Evolutionary conservation across 2,797 vertebrate species (phyloP).

Genomic region (Arctocebus calabarensis): DNA sequence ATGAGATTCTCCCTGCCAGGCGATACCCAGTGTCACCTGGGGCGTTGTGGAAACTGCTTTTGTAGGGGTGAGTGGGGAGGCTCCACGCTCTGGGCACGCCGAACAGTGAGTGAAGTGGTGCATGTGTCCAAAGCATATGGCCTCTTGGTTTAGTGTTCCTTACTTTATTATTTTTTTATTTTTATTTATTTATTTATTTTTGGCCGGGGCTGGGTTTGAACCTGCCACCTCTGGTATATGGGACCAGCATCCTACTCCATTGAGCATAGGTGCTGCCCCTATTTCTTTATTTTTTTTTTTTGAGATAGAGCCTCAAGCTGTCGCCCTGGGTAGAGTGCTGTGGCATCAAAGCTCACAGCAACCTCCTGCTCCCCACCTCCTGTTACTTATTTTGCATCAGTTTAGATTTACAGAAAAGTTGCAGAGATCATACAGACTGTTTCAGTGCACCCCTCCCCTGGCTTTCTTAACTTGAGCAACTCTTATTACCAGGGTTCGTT

Average conservation of each 20-base stretch:
- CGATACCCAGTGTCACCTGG: neutral
- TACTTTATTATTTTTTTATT: too few species aligned
- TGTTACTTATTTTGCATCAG: neutral
- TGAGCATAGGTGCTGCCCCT: too few species aligned
- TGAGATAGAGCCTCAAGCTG: too few species aligned
- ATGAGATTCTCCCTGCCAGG: neutral
- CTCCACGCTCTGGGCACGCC: neutral
- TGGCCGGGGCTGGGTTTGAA: too few species aligned
- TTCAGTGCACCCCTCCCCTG: too few species aligned
- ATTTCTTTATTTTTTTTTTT: too few species aligned
- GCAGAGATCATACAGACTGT: neutral
- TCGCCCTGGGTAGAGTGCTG: too few species aligned
- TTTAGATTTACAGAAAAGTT: neutral
- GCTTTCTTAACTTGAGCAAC: neutral
- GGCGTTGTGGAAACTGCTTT: neutral
- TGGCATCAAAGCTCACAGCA: too few species aligned
- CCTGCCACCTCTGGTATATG: too few species aligned
- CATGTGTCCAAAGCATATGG: neutral
- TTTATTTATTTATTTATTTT: too few species aligned
- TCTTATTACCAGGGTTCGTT: neutral
- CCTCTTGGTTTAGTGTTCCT: neutral
- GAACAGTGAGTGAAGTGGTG: neutral
- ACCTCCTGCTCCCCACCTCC: too few species aligned
- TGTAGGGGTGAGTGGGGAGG: neutral
- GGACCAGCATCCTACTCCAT: too few species aligned